Evolutionary conservation across 2,113 vertebrate species (phyloP).

Genomic region (Gallinago paraguaiae): DNA sequence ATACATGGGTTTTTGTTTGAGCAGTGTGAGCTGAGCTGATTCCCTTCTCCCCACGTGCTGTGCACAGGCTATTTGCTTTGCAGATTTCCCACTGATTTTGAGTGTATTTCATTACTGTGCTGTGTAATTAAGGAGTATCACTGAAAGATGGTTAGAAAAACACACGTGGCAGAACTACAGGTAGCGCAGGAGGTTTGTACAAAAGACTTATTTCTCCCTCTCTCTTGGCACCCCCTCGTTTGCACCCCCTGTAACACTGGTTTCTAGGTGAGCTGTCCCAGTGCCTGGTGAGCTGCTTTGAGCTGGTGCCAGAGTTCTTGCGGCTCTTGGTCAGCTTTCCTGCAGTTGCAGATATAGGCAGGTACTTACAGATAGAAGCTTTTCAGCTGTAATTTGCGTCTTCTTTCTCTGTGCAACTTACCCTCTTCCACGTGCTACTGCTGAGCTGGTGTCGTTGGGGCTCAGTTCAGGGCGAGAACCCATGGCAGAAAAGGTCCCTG

Average conservation of each 20-base stretch:
- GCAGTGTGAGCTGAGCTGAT: neutral
- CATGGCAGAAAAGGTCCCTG: neutral
- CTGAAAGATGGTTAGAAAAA: neutral
- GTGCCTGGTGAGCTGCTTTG: neutral
- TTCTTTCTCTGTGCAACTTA: neutral
- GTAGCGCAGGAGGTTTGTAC: neutral
- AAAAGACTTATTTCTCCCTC: neutral
- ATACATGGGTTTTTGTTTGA: neutral
- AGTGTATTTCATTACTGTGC: neutral
- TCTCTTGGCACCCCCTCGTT: neutral
- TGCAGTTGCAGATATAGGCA: neutral
- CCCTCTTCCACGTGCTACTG: neutral
- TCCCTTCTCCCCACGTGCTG: neutral
- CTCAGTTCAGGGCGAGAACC: neutral
- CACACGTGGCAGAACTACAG: neutral
- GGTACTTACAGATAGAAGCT: neutral
- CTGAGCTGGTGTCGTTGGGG: slow-evolving; percentile 23
- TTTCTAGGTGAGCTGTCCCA: neutral
- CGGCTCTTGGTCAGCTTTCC: neutral
- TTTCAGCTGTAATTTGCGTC: neutral
- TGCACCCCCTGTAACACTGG: neutral
- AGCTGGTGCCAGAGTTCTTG: neutral
- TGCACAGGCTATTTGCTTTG: neutral
- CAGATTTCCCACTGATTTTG: neutral
- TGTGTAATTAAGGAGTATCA: neutral